A percentile compares a stretch with the other conserved stretches of the same genome.
Conservation (phyloP, 2,888 invertebrate genomes). For the Deilephila porcellus region DNA sequence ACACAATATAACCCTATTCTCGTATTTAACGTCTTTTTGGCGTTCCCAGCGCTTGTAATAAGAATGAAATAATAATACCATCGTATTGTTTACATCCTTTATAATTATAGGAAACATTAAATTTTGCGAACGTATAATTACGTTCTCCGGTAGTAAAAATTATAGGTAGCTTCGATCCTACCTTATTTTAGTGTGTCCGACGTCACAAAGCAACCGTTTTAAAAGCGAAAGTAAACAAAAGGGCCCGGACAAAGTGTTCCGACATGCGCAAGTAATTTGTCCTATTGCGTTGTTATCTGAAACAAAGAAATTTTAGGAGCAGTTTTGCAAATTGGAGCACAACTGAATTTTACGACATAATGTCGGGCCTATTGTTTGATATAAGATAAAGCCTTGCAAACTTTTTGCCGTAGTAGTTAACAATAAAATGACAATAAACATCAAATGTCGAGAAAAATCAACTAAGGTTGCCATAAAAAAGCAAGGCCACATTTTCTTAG, state of each 20-base stretch:
- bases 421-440: slow-evolving; percentile 61
- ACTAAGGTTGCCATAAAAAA: slow-evolving; percentile 62
- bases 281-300: slow-evolving; percentile 69
- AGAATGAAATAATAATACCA: slow-evolving; percentile 8
- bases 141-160: slow-evolving; percentile 25
- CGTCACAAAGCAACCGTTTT: slow-evolving; percentile 49
- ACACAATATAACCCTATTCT: neutral
- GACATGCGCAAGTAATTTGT: slow-evolving; percentile 73
- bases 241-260: slow-evolving; percentile 64
- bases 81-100: slow-evolving; percentile 8
- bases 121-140: slow-evolving; percentile 33
- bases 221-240: slow-evolving; percentile 72
- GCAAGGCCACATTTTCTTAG: slow-evolving; percentile 54
- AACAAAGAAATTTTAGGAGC: slow-evolving; percentile 66
- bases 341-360: slow-evolving; percentile 69
- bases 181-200: slow-evolving; percentile 29
- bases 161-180: slow-evolving; percentile 25
- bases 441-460: slow-evolving; percentile 61
- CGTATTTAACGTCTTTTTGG: neutral
- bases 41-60: neutral
- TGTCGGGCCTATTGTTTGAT: slow-evolving; percentile 57
- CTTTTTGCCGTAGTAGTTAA: slow-evolving; percentile 66
- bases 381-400: slow-evolving; percentile 71
- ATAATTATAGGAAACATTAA: slow-evolving; percentile 24
- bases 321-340: slow-evolving; percentile 73